Evolutionary conservation across 2,797 vertebrate species (phyloP).

Genomic region (Vespertilio murinus): DNA sequence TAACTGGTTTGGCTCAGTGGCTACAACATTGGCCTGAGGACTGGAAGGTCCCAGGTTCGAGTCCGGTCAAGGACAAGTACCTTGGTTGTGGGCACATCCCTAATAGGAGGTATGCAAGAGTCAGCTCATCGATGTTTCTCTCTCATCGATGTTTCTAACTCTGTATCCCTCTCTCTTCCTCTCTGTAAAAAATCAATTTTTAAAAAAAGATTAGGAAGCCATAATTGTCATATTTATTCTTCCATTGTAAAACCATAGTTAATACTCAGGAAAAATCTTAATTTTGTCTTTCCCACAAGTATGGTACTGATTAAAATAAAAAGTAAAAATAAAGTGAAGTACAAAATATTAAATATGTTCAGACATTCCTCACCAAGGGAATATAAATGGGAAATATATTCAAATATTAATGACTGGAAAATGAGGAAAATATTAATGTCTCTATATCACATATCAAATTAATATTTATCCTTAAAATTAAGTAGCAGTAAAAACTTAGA

Average conservation of each 20-base stretch:
- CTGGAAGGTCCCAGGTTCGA: too few species aligned
- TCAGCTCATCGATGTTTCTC: too few species aligned
- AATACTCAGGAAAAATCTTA: neutral
- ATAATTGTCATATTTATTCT: neutral
- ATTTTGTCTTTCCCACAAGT: slow-evolving; percentile 16
- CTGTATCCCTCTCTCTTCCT: too few species aligned
- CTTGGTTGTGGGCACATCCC: too few species aligned
- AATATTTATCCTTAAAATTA: slow-evolving; percentile 40
- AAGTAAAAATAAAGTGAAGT: neutral
- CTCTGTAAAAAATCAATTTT: too few species aligned
- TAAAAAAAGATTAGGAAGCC: neutral
- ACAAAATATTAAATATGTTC: slow-evolving; percentile 19
- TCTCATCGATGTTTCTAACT: too few species aligned
- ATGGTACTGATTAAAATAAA: neutral
- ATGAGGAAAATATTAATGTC: neutral
- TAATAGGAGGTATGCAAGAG: too few species aligned
- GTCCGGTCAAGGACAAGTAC: too few species aligned
- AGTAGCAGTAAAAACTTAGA: slow-evolving; percentile 34
- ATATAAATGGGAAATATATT: neutral
- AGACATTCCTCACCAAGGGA: neutral
- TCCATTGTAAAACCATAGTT: neutral
- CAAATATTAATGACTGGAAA: neutral
- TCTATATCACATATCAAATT: slow-evolving; percentile 1
- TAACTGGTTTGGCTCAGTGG: too few species aligned
- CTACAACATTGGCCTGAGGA: too few species aligned